Conservation (phyloP, 1,140 invertebrate genomes). For the Chelonus insularis region DNA sequence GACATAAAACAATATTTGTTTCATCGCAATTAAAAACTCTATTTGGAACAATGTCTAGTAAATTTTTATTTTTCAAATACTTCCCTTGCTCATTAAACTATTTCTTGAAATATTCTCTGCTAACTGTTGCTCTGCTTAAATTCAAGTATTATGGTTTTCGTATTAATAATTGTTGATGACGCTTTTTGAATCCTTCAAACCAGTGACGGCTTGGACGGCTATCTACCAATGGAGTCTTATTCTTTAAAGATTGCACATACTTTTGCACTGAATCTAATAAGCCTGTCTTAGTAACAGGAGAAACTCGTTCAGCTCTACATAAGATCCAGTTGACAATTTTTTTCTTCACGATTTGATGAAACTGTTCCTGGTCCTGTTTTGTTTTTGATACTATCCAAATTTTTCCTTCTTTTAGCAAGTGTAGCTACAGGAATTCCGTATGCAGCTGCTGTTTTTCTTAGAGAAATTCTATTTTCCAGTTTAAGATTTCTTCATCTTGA, state of each 20-base stretch:
- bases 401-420: slow-evolving; percentile 5
- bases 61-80: slow-evolving; percentile 30
- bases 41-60: slow-evolving; percentile 28
- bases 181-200: slow-evolving; percentile 29
- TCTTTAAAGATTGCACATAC: slow-evolving; percentile 36
- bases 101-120: slow-evolving; percentile 20
- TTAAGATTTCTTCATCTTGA: no score
- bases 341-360: slow-evolving; percentile 36
- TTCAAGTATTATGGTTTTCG: slow-evolving; percentile 33
- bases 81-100: slow-evolving; percentile 29
- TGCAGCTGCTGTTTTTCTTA: slow-evolving; percentile 17
- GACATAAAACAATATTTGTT: slow-evolving; percentile 40
- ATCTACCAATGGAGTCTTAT: slow-evolving; percentile 32
- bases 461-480: neutral
- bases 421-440: slow-evolving; percentile 2
- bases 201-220: slow-evolving; percentile 33
- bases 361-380: slow-evolving; percentile 32
- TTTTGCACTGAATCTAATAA: slow-evolving; percentile 44
- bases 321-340: slow-evolving; percentile 40
- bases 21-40: slow-evolving; percentile 46
- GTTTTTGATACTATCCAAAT: neutral
- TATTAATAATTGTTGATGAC: slow-evolving; percentile 35
- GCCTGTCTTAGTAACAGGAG: slow-evolving; percentile 13
- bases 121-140: slow-evolving; percentile 23
- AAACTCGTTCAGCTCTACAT: slow-evolving; percentile 37